A percentile compares a stretch with the other conserved stretches of the same genome.
phyloP scores from a whole-genome alignment of 2,113 vertebrate genomes.

The Monopterus albus region DNA sequence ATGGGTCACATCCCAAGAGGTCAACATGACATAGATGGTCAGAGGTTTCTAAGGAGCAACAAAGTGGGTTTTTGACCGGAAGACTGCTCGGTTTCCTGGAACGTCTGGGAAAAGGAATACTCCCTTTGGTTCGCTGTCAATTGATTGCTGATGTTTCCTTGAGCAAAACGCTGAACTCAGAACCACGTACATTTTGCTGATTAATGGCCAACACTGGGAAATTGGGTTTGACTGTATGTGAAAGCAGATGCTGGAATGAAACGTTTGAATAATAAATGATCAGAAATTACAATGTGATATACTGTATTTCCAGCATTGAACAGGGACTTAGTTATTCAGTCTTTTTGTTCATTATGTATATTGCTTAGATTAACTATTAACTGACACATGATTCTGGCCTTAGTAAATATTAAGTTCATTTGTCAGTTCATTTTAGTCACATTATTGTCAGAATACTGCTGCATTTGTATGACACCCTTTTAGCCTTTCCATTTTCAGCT shows the following conservation, averaged over 20 bases:
- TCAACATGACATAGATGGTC: slow-evolving; percentile 13
- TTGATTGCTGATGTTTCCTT: not conserved
- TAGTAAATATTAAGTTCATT: no score
- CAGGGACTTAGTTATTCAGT: no score
- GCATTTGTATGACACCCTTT: no score
- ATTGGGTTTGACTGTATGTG: not conserved
- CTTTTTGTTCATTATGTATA: no score
- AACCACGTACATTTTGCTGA: not conserved
- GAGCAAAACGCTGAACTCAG: not conserved
- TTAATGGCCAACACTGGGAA: not conserved
- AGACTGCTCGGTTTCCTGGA: slow-evolving; percentile 25
- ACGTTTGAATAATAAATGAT: not conserved
- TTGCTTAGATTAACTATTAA: no score
- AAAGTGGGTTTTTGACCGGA: slow-evolving; percentile 20
- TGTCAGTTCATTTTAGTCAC: no score
- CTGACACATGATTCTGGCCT: no score
- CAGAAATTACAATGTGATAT: no score
- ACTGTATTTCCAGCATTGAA: no score
- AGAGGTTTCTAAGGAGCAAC: slow-evolving; percentile 20
- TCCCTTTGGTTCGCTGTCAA: not conserved
- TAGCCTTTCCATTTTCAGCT: no score
- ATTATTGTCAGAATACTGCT: no score
- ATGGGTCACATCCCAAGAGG: not conserved
- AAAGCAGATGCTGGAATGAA: not conserved
- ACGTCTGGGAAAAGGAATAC: slow-evolving; percentile 19